A percentile compares a stretch with the other conserved stretches of the same genome.
Conservation (phyloP, 2,113 vertebrate genomes). For the Odobenus rosmarus region DNA sequence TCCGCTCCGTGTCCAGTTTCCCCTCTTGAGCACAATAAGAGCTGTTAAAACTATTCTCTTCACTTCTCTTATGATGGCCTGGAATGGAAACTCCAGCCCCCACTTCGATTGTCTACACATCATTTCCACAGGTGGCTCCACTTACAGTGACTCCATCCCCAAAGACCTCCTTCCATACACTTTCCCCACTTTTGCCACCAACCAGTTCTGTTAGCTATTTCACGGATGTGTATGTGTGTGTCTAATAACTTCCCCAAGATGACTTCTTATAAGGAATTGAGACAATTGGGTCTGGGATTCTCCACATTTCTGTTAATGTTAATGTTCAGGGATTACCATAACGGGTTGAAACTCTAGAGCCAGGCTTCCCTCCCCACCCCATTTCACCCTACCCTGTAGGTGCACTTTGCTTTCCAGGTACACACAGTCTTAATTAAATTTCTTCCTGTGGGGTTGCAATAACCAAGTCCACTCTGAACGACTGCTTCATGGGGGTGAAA, state of each 20-base stretch:
- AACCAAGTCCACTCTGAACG: background rate
- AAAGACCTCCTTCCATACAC: background rate
- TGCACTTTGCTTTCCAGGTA: background rate
- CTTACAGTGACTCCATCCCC: background rate
- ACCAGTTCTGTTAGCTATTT: background rate
- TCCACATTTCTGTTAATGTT: background rate
- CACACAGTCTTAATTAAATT: background rate
- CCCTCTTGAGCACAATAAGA: background rate
- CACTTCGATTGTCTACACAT: background rate
- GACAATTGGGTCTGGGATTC: background rate
- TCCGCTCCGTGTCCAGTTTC: background rate
- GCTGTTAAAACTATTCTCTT: constrained; percentile 42
- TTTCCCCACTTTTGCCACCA: background rate
- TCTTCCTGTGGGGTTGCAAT: background rate
- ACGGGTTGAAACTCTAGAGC: background rate
- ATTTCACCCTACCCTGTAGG: background rate
- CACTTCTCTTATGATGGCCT: background rate
- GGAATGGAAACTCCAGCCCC: background rate
- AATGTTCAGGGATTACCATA: background rate
- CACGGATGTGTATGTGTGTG: background rate
- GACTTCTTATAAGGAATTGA: background rate
- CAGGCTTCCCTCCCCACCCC: background rate
- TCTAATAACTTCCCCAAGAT: background rate
- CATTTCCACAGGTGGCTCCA: background rate
- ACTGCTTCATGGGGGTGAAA: background rate